Evolutionary conservation across 2,113 vertebrate genomes (phyloP), one percentile per base, ranked within the genome.

Genomic region (Oncorhynchus clarkii): DNA sequence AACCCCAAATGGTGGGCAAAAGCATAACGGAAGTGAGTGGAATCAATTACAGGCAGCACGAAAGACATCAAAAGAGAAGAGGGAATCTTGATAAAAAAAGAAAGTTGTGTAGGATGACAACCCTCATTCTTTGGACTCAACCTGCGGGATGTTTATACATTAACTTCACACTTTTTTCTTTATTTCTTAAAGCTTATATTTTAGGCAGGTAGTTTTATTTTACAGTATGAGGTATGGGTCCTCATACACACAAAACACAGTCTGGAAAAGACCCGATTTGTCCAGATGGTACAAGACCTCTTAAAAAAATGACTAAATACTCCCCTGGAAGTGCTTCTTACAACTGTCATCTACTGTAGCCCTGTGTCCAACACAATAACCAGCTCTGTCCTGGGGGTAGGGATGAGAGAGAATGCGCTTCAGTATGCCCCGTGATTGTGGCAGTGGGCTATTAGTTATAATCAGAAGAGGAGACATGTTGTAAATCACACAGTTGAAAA

Each of bases 21-120:
- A 82, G 90, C 90, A 82, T 90, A 87, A 89, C 81, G 79, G 86
- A 75, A 84, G 87, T 77, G 74, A 87, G 84, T 69, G 78, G 85
- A 93, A 93, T 92, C 90, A 91, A 92, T 93, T 92, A 92, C 83
- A 67, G 65, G 31, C 24, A 68, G 84, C 84, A 80, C 78, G 85
- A 87, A 85, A 82, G 84, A 90, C 89, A 91, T 93, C 89, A 92
- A 89, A 91, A 90, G 89, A 84, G 86, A 71, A 78, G 9, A 9
- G 39, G 85, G 78, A 78, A 81, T 87, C 85, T 89, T 85, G 78
- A 90, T 79, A 71, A 85, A 86, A 85, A 86, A 85, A 78, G 83
- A 86, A 84, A 88, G 70, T 78, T 76, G 77, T 71, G 77, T 16
- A 13, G 77, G 74, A 78, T 87, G 84, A 85, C 76, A 79, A 85